Base-by-base conservation (phyloP, 2,888 invertebrate species). In the Andrena praecox region DNA sequence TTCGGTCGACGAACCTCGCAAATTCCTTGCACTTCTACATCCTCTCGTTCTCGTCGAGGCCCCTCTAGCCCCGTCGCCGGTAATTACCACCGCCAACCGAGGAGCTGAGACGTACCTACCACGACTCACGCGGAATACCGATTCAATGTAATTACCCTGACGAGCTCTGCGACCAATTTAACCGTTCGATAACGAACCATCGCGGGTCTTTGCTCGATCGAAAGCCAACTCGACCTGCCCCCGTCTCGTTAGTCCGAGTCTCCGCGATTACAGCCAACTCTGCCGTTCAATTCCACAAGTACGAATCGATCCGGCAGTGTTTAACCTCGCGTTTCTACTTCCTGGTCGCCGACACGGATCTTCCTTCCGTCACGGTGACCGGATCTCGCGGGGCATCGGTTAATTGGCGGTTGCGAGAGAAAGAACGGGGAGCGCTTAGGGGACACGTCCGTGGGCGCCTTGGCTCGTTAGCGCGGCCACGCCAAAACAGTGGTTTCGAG, bases 121-220 rank as follows among this genome's bases (percentile, higher is more conserved):
- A 66, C 80, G 67, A 60, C 62, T 63, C 27, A 56, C 63, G 56
- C 77, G 77, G 84, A 85, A 87, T 84, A 81, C 85, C 79, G 85
- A 86, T 86, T 80, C 56, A 66, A 35, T 68, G 87, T 79, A 85
- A 86, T 86, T 85, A 82, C 63, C 79, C 69, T 31, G 75, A 81
- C 74, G 83, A 56, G 82, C 42, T 56, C 56, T 24, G 56, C 60
- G 82, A 78, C 69, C 73, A 82, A 85, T 77, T 85, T 83, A 86
- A 79, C 42, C 69, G 67, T 82, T 77, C 86, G 84, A 85, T 86
- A 85, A 86, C 79, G 79, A 83, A 79, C 59, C 73, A 24, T 56
- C 62, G 73, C 7, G 31, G 50, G 24, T 62, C 50, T 50, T 63
- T 63, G 71, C 24, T 63, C 71, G 31, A 50, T 63, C 71, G 60